Evolutionary conservation across 2,797 vertebrate genomes (phyloP).

Genomic region (Xiphorhynchus erythropygius): DNA sequence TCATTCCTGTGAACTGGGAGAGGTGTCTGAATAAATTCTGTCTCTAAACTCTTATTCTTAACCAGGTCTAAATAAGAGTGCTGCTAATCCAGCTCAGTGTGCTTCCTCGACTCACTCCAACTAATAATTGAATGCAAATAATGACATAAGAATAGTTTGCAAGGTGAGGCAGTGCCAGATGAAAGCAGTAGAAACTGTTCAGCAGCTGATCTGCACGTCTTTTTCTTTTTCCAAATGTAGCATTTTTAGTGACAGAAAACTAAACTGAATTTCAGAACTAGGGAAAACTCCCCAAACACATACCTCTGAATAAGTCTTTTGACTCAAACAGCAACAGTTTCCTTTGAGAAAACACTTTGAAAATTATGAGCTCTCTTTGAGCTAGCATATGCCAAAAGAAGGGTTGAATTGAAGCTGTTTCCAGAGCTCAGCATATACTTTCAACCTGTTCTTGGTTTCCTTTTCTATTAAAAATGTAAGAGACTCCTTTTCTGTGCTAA

Average conservation of each 20-base stretch:
- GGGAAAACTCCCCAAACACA: neutral
- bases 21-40: neutral
- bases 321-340: neutral
- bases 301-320: neutral
- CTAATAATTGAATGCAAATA: neutral
- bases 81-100: neutral
- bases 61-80: neutral
- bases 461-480: conserved; percentile 42
- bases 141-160: neutral
- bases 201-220: neutral
- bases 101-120: neutral
- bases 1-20: neutral
- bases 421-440: neutral
- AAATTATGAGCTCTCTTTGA: conserved; percentile 5
- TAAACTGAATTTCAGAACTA: neutral
- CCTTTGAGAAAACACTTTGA: conserved; percentile 2
- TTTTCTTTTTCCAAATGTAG: neutral
- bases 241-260: neutral
- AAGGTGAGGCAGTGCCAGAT: neutral
- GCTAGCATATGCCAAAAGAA: neutral
- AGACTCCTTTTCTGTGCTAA: neutral
- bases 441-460: neutral
- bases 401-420: conserved; percentile 21
- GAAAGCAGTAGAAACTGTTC: neutral
- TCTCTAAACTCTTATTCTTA: neutral